phyloP scores from a whole-genome alignment of 2,888 invertebrate species.

The Brenthis ino region DNA sequence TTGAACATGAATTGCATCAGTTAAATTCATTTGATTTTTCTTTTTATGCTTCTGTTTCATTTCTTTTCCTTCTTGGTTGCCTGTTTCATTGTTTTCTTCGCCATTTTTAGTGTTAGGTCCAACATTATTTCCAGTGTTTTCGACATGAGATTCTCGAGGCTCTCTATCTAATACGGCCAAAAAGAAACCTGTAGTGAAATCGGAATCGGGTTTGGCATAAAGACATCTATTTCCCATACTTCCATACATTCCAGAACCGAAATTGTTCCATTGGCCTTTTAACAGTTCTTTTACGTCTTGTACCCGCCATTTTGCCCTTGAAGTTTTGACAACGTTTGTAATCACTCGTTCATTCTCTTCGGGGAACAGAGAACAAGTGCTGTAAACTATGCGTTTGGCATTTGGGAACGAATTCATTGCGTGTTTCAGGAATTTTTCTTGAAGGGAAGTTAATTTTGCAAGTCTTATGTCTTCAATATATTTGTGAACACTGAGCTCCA shows the following conservation, averaged over 20 bases:
- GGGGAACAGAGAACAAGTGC: constrained; percentile 95
- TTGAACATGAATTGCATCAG: neutral
- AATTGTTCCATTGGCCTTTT: constrained; percentile 85
- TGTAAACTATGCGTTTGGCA: constrained; percentile 94
- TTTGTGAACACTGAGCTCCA: constrained; percentile 71
- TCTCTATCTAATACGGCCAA: constrained; percentile 92
- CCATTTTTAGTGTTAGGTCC: too few species aligned
- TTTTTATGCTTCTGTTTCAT: constrained; percentile 7
- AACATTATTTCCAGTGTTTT: constrained; percentile 13
- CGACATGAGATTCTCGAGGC: constrained; percentile 53
- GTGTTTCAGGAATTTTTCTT: constrained; percentile 91
- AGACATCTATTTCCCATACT: constrained; percentile 89
- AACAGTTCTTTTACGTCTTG: constrained; percentile 83
- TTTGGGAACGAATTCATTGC: constrained; percentile 92
- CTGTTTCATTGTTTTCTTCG: neutral
- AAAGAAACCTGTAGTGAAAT: constrained; percentile 97
- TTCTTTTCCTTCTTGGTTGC: neutral
- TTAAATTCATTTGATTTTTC: neutral
- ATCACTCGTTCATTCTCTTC: constrained; percentile 97
- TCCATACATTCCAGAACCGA: constrained; percentile 84
- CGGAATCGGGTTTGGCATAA: constrained; percentile 88
- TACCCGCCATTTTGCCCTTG: constrained; percentile 82
- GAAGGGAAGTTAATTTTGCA: constrained; percentile 87
- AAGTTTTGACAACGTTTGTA: constrained; percentile 84
- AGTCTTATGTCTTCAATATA: constrained; percentile 80